These are phyloP conservation scores for Bombylius major DNA, from an alignment of 2,888 invertebrate genomes.

Conservation along the genomic window DNA sequence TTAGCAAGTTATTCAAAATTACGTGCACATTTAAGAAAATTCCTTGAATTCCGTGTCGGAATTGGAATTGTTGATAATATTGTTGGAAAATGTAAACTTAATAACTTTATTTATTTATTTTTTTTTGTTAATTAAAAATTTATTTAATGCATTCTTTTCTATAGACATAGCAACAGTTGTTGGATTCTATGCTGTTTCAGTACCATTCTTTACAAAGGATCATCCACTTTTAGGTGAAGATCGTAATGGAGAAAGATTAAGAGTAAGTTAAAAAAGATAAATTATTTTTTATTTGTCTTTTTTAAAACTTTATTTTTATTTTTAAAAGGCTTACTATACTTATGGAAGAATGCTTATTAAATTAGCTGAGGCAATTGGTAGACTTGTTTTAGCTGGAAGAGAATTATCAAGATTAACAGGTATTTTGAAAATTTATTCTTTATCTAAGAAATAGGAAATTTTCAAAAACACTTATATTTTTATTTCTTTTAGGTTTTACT, in stretches of 20 bases:
- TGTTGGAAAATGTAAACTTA: conserved; percentile 77
- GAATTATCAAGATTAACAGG: conserved; percentile 91
- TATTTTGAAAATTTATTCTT: not conserved
- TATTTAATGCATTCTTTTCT: not conserved
- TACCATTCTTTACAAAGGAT: conserved; percentile 75
- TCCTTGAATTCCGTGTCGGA: conserved; percentile 75
- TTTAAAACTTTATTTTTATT: not conserved
- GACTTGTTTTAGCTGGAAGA: conserved; percentile 86
- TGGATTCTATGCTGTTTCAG: conserved; percentile 88
- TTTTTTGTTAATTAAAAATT: not conserved
- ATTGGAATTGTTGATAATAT: conserved; percentile 96
- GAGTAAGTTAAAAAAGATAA: conserved; percentile 38
- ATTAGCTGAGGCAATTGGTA: conserved; percentile 92
- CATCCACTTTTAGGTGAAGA: conserved; percentile 54
- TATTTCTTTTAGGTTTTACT: conserved; percentile 48
- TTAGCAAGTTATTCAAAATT: conserved; percentile 82
- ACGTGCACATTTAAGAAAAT: conserved; percentile 69
- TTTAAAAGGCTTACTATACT: conserved; percentile 73
- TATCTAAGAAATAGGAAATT: not conserved
- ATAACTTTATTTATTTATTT: not conserved
- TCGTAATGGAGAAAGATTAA: conserved; percentile 65
- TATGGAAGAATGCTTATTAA: conserved; percentile 73
- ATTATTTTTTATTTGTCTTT: not conserved
- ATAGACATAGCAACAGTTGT: conserved; percentile 88
- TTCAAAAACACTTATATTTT: not conserved